phyloP scores from a whole-genome alignment of 2,113 vertebrate genomes.

The Chelonoidis abingdonii region DNA sequence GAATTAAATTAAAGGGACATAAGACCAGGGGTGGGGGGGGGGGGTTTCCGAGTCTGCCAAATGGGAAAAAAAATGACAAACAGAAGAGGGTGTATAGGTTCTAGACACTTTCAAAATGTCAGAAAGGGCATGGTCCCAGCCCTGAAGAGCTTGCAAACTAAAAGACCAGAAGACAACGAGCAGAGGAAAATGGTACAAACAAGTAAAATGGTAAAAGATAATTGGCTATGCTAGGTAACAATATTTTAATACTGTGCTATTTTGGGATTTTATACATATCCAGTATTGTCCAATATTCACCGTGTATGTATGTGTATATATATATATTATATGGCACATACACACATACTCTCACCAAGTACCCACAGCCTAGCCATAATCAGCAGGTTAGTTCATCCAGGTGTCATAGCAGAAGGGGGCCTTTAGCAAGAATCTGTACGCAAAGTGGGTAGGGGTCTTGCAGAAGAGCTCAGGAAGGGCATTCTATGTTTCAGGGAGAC shows the following conservation, averaged over 20 bases:
- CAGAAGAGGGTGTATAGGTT: background rate
- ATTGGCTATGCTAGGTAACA: background rate
- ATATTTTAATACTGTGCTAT: background rate
- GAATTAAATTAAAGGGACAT: background rate
- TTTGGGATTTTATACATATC: background rate
- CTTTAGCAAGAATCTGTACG: background rate
- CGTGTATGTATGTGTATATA: background rate
- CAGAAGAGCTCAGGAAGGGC: slow-evolving; percentile 43
- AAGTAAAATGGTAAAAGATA: background rate
- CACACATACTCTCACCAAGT: background rate
- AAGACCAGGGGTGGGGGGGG: background rate
- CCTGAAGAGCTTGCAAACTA: background rate
- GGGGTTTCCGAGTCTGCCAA: background rate
- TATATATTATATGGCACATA: background rate
- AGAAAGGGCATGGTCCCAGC: background rate
- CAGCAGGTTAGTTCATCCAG: slow-evolving; percentile 19
- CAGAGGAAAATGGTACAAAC: slow-evolving; percentile 9
- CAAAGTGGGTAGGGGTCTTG: slow-evolving; percentile 15
- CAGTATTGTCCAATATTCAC: too few relatives aligned
- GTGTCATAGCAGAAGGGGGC: background rate
- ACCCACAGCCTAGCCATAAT: background rate
- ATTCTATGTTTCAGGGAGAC: slow-evolving; percentile 6
- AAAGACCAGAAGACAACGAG: accelerated
- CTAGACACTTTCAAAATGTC: background rate
- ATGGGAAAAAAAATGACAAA: background rate